Base-by-base conservation (phyloP, 2,888 invertebrate genomes). In the Brachynemurus nebulosus region DNA sequence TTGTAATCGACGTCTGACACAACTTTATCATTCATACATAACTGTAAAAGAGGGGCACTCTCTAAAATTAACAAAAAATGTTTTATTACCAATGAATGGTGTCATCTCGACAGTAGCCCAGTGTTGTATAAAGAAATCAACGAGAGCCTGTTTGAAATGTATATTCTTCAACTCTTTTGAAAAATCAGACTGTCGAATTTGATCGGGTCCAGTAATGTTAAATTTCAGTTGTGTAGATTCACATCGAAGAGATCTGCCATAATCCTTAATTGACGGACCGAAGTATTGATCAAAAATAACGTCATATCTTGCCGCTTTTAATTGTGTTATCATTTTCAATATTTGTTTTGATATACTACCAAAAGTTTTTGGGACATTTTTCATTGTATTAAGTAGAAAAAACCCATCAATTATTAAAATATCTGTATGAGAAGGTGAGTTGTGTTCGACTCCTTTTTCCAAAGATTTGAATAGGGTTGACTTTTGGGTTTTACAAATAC, bases 351-450 rank as follows among this genome's bases (percentile, higher is more conserved):
- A 54, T 39, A 59, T 54, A 41, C 39, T 45, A 44, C 55, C 55
- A 49, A 56, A 59, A 21, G 53, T 55, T 51, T 48, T 44, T 16
- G 58, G 56, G 1, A 57, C 45, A 44, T 59, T 51, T 52, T 53
- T 57, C 42, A 55, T 52, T 5, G 53, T 47, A 48, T 59, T 55
- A 7, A 55, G 38, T 18, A 54, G 43, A 40, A 54, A 27, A 58
- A 44, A 60, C 60, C 57, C 59, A 53, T 60, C 59, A 44, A 59
- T 50, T 36, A 60, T 45, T 8, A 54, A 33, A 20, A 55, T 43
- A 49, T 59, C 55, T 8, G 48, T 49, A 5, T 41, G 35, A 30
- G 11, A 5, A 40, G 55, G 51, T 30, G 47, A 12, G 7, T 48
- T 23, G 38, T 42, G 45, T n/a, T 45, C n/a, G 12, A 47, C 40